Evolutionary conservation across 1,140 invertebrate genomes (phyloP).

Genomic region (Tetragonula clypearis): DNA sequence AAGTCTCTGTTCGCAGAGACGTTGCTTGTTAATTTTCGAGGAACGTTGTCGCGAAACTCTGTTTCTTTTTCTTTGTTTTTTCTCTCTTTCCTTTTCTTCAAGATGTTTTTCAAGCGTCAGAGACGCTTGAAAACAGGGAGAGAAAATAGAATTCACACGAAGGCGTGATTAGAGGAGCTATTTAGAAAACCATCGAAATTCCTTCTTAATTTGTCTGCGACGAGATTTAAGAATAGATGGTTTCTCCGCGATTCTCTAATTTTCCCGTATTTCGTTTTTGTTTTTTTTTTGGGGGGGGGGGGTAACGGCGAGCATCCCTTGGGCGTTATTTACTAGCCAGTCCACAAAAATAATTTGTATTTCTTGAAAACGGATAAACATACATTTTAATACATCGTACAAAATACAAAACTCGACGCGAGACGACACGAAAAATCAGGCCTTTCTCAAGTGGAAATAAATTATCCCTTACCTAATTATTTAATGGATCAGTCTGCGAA

Average conservation of each 20-base stretch:
- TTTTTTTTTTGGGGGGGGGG: no score
- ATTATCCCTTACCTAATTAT: neutral
- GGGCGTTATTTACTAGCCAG: no score
- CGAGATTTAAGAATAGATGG: neutral
- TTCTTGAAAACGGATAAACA: no score
- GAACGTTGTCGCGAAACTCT: no score
- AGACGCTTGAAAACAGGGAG: no score
- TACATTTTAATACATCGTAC: neutral
- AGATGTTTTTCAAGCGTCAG: neutral
- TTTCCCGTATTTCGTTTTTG: no score
- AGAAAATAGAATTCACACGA: neutral
- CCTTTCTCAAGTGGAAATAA: neutral
- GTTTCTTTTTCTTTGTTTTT: no score
- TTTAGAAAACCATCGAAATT: neutral
- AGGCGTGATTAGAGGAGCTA: neutral
- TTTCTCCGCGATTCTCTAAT: neutral
- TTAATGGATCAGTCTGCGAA: neutral
- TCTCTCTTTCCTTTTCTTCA: neutral
- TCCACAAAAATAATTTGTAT: no score
- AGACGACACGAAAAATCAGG: rapidly evolving
- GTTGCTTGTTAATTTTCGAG: neutral
- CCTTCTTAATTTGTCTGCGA: neutral
- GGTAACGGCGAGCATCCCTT: no score
- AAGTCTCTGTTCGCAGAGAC: neutral
- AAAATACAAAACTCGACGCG: no score